Percentiles rank a stretch among this genome's conserved stretches.
These are phyloP conservation scores for Chloromyia formosa DNA, from an alignment of 2,888 invertebrate species.

Conservation along the genomic window DNA sequence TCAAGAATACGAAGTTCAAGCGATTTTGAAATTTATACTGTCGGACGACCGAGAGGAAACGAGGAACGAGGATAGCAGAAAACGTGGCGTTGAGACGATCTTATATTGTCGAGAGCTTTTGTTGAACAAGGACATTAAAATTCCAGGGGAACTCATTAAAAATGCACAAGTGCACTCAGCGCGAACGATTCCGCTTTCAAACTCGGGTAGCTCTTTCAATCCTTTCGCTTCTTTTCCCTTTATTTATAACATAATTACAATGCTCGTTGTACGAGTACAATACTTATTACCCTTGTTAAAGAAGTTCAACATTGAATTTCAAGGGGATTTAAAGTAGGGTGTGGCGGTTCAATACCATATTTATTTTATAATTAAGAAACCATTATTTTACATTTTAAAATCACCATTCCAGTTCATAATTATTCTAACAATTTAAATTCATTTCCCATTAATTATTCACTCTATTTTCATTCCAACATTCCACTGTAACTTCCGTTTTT, in stretches of 20 bases:
- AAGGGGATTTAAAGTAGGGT: background rate
- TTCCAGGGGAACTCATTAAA: slow-evolving; percentile 45
- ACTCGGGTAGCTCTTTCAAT: slow-evolving; percentile 3
- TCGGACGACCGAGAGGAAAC: no score
- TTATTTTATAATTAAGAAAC: no score
- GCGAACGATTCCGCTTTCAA: slow-evolving; percentile 31
- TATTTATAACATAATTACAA: slow-evolving; percentile 12
- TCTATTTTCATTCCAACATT: no score
- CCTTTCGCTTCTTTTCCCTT: background rate
- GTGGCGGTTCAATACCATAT: no score
- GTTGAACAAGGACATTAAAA: slow-evolving; percentile 41
- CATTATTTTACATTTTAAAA: no score
- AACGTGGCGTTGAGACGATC: background rate
- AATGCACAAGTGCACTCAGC: slow-evolving; percentile 42
- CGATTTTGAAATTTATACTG: no score
- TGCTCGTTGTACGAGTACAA: background rate
- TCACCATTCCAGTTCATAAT: no score
- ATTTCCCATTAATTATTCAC: no score
- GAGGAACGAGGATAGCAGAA: background rate
- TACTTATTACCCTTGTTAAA: slow-evolving; percentile 10
- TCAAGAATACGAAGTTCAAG: no score
- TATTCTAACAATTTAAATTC: no score
- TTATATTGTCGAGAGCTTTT: slow-evolving; percentile 28
- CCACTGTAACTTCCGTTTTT: no score
- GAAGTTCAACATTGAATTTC: background rate